phyloP scores from a whole-genome alignment of 2,888 invertebrate genomes.

The Nudaria mundana region DNA sequence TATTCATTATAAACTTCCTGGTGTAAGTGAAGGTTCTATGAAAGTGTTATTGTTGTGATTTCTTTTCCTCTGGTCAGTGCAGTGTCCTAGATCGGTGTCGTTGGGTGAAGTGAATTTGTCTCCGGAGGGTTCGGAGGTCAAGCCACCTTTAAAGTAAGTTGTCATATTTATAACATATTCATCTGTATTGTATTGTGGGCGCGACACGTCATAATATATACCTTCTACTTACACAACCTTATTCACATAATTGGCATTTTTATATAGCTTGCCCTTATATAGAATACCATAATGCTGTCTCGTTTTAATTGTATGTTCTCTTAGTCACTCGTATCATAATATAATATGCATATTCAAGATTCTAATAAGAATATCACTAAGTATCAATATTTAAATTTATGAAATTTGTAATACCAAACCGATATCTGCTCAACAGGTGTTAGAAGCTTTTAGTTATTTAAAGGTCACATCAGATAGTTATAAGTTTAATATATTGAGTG shows the following conservation, averaged over 20 bases:
- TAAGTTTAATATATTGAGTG: slow-evolving; percentile 16
- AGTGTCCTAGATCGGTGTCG: slow-evolving; percentile 68
- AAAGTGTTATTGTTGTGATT: slow-evolving; percentile 75
- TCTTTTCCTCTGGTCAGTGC: slow-evolving; percentile 62
- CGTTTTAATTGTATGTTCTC: slow-evolving; percentile 5
- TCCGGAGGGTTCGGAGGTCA: slow-evolving; percentile 47
- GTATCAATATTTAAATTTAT: no score
- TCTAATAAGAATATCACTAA: no score
- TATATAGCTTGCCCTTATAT: slow-evolving; percentile 4
- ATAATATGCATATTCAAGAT: no score
- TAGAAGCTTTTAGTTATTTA: no score
- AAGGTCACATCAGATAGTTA: slow-evolving; percentile 12
- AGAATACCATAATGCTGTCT: slow-evolving; percentile 4
- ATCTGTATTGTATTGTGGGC: slow-evolving; percentile 64
- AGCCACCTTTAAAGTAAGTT: slow-evolving; percentile 66
- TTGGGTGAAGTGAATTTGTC: slow-evolving; percentile 59
- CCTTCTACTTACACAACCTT: slow-evolving; percentile 48
- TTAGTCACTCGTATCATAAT: no score
- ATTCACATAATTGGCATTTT: slow-evolving; percentile 35
- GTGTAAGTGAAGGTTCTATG: slow-evolving; percentile 63
- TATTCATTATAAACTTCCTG: slow-evolving; percentile 38
- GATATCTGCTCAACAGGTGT: no score
- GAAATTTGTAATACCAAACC: no score
- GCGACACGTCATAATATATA: slow-evolving; percentile 80
- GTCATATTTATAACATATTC: slow-evolving; percentile 65